Conservation (phyloP, 2,113 vertebrate species). For the Perognathus longimembris region DNA sequence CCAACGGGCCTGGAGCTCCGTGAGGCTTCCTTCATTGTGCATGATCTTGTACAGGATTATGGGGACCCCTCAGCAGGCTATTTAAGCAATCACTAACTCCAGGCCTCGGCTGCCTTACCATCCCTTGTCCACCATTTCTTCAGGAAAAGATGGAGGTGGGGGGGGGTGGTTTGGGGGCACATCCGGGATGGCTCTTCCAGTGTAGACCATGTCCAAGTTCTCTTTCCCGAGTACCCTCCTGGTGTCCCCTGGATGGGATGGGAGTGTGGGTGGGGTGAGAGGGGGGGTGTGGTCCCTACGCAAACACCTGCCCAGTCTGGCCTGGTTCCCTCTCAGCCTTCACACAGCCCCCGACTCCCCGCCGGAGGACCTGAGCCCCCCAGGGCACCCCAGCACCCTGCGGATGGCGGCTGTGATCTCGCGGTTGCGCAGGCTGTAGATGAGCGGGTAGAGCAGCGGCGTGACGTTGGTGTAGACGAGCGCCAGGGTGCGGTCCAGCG, state of each 20-base stretch:
- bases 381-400: conserved; percentile 59
- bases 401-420: conserved; percentile 70
- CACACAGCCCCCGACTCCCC: not conserved
- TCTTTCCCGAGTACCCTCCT: not conserved
- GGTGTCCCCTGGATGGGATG: not conserved
- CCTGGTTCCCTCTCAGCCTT: not conserved
- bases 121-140: not conserved
- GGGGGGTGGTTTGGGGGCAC: no score
- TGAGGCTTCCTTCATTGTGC: not conserved
- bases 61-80: not conserved
- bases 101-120: not conserved
- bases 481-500: conserved; percentile 80
- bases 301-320: not conserved
- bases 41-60: fast-evolving
- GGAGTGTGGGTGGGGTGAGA: no score
- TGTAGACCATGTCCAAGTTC: not conserved
- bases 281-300: not conserved
- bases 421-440: conserved; percentile 80
- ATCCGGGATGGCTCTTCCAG: no score
- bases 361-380: fast-evolving
- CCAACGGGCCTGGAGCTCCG: no score
- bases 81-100: not conserved
- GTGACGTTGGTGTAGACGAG: conserved; percentile 85
- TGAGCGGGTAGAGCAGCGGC: conserved; percentile 82
- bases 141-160: not conserved